phyloP scores from a whole-genome alignment of 2,113 vertebrate species.

The Oryzias melastigma region DNA sequence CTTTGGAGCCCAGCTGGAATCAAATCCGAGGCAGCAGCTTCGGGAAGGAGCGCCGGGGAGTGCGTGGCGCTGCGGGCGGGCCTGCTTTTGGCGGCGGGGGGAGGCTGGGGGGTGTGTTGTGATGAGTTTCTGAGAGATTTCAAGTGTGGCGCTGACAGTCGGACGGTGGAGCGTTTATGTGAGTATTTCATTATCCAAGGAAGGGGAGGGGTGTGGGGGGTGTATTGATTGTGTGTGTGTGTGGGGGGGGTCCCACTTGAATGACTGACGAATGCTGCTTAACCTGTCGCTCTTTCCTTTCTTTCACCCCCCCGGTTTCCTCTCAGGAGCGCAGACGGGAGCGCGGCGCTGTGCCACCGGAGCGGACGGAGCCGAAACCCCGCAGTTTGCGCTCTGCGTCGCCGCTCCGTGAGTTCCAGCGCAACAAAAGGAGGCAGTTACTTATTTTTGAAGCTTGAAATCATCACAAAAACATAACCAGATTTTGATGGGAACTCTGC shows the following conservation, averaged over 20 bases:
- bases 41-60: background rate
- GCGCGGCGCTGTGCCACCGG: constrained; percentile 41
- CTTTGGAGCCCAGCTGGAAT: constrained; percentile 80
- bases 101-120: background rate
- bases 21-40: background rate
- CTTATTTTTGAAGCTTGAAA: too few relatives aligned
- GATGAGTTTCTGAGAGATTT: constrained; percentile 53
- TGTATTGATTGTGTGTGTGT: constrained; percentile 52
- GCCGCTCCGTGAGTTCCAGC: constrained; percentile 34
- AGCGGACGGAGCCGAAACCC: constrained; percentile 19
- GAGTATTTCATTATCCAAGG: constrained; percentile 50
- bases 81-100: background rate
- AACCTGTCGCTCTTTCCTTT: constrained; percentile 80
- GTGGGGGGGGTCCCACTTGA: constrained; percentile 73
- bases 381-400: constrained; percentile 42
- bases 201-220: constrained; percentile 34
- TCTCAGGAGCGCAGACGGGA: constrained; percentile 70
- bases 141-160: constrained; percentile 61
- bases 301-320: constrained; percentile 32
- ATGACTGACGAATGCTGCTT: constrained; percentile 83
- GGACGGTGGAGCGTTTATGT: constrained; percentile 46
- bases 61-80: constrained; percentile 28
- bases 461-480: constrained; percentile 12
- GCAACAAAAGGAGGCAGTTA: constrained; percentile 1
- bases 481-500: constrained; percentile 56